Evolutionary conservation across 30 jellyfish, hydroid and myxozoan genomes (phyloP), one percentile per base, ranked within the genome.

Genomic region (Nemopilema nomurai): DNA sequence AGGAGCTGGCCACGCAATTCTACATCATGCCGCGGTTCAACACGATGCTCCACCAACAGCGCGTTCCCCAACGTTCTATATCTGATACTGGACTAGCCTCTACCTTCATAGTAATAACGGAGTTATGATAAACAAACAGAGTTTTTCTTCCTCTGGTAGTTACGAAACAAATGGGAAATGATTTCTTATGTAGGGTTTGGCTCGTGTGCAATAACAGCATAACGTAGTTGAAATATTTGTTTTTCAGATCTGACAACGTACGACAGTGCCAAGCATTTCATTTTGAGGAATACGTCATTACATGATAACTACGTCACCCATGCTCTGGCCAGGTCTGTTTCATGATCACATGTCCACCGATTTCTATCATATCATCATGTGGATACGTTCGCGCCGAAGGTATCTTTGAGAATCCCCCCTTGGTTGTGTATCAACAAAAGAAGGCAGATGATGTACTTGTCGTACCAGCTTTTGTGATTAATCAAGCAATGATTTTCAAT

Each of bases 221-320:
- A 8, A 75, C 8, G 23, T 28, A 75, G 18, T 1, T 25, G 22
- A 6, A n/a, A n/a, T 50, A 68, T 18, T 49, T 66, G 22, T 17
- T 31, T 81, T 66, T 9, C 67, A 92, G 98, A 92, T 72, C 75
- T 92, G 62, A 88, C 97, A 18, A 92, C 98, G 0, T 92, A 92
- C 53, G 98, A 92, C 82, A 87, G 97, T 27, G 98, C 92, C 8
- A 92, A 92, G 78, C 98, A 92, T 76, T 76, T 88, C 79, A 71
- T 92, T 21, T 85, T 92, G 1, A 74, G 98, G 31, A 92, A 92
- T 29, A 92, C 98, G 6, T 62, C 96, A 8, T 33, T 92, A 29
- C 69, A 82, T 6, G 98, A 92, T 83, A 92, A 92, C 67, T 92
- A 84, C 62, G 89, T 87, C 67, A 92, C 98, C 0, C 98, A 92